Evolutionary conservation across 2,113 vertebrate genomes (phyloP).

Genomic region (Rhombomys opimus): DNA sequence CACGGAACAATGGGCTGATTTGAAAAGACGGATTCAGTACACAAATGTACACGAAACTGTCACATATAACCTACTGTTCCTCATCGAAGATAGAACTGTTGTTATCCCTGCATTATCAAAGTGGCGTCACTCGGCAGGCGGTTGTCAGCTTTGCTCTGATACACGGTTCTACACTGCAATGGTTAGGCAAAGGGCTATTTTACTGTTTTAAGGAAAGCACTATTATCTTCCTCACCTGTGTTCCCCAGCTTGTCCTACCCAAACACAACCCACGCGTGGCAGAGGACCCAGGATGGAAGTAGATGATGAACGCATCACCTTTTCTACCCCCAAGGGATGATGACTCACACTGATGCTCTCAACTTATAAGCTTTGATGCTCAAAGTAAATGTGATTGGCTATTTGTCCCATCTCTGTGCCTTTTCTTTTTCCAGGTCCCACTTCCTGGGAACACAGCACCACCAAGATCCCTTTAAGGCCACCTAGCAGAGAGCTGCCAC

Average conservation of each 20-base stretch:
- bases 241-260: not conserved
- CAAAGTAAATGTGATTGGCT: not conserved
- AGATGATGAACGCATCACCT: not conserved
- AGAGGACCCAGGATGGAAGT: not conserved
- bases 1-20: not conserved
- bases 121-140: not conserved
- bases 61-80: not conserved
- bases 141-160: not conserved
- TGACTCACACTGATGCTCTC: not conserved
- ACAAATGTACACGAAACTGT: not conserved
- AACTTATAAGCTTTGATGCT: not conserved
- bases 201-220: not conserved
- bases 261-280: accelerated
- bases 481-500: slow-evolving; percentile 2
- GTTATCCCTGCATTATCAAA: not conserved
- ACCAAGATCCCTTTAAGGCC: not conserved
- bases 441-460: slow-evolving; percentile 7
- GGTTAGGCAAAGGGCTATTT: not conserved
- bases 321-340: not conserved
- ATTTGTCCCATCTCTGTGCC: not conserved
- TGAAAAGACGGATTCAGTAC: not conserved
- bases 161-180: not conserved
- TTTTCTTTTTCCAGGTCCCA: not conserved
- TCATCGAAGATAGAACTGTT: not conserved
- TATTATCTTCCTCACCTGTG: not conserved